Conservation (phyloP, 1,140 invertebrate genomes). For the Monochamus saltuarius region DNA sequence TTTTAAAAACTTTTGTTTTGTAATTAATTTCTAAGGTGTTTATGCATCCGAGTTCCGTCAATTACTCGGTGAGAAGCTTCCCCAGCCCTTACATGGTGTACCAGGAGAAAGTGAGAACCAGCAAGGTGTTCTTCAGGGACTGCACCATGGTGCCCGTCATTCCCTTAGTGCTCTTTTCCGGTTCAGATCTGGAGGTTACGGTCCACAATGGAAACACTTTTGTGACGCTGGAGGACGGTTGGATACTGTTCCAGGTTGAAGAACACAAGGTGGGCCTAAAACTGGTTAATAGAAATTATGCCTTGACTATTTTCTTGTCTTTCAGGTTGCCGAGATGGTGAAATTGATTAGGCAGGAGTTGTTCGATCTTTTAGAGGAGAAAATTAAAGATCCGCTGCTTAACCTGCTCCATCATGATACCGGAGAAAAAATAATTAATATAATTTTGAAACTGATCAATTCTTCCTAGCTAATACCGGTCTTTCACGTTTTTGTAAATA, state of each 20-base stretch:
- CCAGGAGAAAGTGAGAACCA: slow-evolving; percentile 82
- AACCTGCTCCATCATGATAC: slow-evolving; percentile 74
- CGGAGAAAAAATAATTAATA: slow-evolving; percentile 74
- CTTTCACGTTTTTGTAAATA: slow-evolving; percentile 2
- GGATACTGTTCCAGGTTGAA: slow-evolving; percentile 79
- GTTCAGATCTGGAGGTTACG: slow-evolving; percentile 69
- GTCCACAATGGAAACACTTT: slow-evolving; percentile 73
- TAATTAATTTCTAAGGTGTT: slow-evolving; percentile 59
- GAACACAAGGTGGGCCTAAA: slow-evolving; percentile 64
- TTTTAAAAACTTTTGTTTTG: too few species aligned
- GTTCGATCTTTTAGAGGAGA: slow-evolving; percentile 73
- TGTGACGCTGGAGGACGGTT: slow-evolving; percentile 77
- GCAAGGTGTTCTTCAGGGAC: slow-evolving; percentile 76
- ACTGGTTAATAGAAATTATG: slow-evolving; percentile 9
- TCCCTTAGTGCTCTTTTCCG: slow-evolving; percentile 79
- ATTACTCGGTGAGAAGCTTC: slow-evolving; percentile 65
- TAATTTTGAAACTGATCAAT: slow-evolving; percentile 69
- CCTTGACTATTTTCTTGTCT: background rate
- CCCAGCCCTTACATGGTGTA: slow-evolving; percentile 77
- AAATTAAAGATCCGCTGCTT: slow-evolving; percentile 76
- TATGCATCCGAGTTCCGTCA: slow-evolving; percentile 79
- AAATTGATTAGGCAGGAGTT: slow-evolving; percentile 74
- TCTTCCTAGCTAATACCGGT: slow-evolving; percentile 3
- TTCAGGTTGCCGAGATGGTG: slow-evolving; percentile 72
- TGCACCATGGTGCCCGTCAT: slow-evolving; percentile 77